These are phyloP conservation scores for Heliconius melpomene DNA, from an alignment of 1,140 invertebrate species.

Conservation along the genomic window DNA sequence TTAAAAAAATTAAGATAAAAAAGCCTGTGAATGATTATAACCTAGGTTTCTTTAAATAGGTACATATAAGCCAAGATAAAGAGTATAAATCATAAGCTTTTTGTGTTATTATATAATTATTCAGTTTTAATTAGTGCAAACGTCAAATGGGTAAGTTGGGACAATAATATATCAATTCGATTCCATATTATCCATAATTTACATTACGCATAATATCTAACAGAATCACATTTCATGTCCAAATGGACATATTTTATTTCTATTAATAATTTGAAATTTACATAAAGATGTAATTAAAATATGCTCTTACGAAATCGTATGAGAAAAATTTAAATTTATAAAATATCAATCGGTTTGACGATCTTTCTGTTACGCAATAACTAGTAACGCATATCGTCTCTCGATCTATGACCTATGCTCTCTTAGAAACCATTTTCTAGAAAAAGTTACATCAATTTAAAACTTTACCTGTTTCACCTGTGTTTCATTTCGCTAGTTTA, in stretches of 20 bases:
- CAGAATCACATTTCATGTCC: not conserved
- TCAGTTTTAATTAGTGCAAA: too few relatives aligned
- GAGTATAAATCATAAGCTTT: too few relatives aligned
- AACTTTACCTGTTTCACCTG: not conserved
- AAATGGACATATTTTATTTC: not conserved
- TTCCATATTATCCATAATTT: not conserved
- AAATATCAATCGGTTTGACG: constrained; percentile 40
- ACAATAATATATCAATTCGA: not conserved
- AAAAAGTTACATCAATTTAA: constrained; percentile 36
- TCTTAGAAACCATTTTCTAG: constrained; percentile 39
- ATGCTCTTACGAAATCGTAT: constrained; percentile 38
- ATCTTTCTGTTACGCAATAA: constrained; percentile 39
- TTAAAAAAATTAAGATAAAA: too few relatives aligned
- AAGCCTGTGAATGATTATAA: too few relatives aligned
- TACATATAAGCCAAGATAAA: too few relatives aligned
- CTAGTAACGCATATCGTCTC: constrained; percentile 37
- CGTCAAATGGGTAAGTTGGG: too few relatives aligned
- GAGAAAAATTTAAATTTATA: constrained; percentile 37
- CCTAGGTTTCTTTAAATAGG: too few relatives aligned
- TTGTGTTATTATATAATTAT: not conserved
- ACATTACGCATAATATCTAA: not conserved
- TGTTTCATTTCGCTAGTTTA: not conserved
- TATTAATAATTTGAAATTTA: constrained; percentile 6
- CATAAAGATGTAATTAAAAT: constrained; percentile 33
- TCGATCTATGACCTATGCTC: constrained; percentile 39